Conservation (phyloP, 2,888 invertebrate genomes). For the Agonopterix subpropinquella region DNA sequence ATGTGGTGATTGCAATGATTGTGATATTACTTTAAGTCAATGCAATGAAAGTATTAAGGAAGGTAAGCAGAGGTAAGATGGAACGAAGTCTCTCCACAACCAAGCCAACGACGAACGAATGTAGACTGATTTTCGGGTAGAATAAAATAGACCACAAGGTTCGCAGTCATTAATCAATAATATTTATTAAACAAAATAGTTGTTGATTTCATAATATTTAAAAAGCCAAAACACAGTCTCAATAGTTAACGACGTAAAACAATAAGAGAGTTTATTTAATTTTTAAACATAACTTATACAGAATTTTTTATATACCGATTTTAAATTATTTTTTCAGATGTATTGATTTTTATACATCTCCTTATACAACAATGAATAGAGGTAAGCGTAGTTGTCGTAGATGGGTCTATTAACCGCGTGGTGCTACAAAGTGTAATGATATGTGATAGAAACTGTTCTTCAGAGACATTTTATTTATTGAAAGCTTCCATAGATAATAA, state of each 20-base stretch:
- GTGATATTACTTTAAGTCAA: conserved; percentile 71
- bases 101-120: conserved; percentile 59
- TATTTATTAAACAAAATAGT: conserved; percentile 41
- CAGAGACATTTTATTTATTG: conserved; percentile 74
- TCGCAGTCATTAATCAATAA: conserved; percentile 62
- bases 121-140: conserved; percentile 74
- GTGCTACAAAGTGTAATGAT: conserved; percentile 73
- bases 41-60: conserved; percentile 21
- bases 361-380: conserved; percentile 64
- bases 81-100: conserved; percentile 40
- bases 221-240: conserved; percentile 67
- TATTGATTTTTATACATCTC: conserved; percentile 73
- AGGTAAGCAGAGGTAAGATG: conserved; percentile 21
- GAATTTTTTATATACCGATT: conserved; percentile 70
- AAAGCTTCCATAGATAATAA: conserved; percentile 66
- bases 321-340: conserved; percentile 73
- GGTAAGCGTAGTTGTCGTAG: conserved; percentile 63
- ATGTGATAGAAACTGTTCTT: conserved; percentile 74
- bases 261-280: conserved; percentile 73
- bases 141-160: conserved; percentile 60
- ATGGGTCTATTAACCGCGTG: conserved; percentile 74
- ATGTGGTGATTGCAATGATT: conserved; percentile 52
- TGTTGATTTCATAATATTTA: conserved; percentile 57
- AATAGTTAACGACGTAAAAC: conserved; percentile 65
- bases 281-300: conserved; percentile 71